These are phyloP conservation scores for Noctua comes DNA, from an alignment of 2,888 invertebrate species.

Conservation along the genomic window DNA sequence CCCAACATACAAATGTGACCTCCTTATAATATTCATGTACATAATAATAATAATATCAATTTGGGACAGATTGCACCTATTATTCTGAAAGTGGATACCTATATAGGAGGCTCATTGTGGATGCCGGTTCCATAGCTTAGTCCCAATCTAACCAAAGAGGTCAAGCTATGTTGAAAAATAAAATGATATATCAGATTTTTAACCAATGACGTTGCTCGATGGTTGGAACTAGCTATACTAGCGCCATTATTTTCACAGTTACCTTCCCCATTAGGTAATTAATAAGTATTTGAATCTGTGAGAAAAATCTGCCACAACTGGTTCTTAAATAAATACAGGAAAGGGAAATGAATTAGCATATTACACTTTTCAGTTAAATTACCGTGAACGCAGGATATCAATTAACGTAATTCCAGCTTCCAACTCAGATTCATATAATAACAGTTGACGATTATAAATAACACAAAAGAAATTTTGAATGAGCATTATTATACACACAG, in stretches of 20 bases:
- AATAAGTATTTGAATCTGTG: background rate
- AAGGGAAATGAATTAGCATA: background rate
- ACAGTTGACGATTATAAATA: background rate
- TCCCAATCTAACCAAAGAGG: too few species aligned
- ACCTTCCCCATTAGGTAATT: background rate
- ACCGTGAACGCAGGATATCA: background rate
- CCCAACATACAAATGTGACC: too few species aligned
- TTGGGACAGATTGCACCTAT: background rate
- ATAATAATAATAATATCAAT: background rate
- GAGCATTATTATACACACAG: background rate
- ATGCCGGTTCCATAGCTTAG: too few species aligned
- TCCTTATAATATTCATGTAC: too few species aligned
- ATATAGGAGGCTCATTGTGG: too few species aligned
- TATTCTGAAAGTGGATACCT: background rate
- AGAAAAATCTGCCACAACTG: too few species aligned
- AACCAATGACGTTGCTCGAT: too few species aligned
- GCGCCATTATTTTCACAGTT: too few species aligned
- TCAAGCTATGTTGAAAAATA: too few species aligned
- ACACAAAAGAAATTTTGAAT: background rate
- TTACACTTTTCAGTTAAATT: conserved; percentile 1
- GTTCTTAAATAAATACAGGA: conserved; percentile 4
- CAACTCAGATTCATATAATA: background rate
- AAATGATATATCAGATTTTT: too few species aligned
- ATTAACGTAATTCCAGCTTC: background rate
- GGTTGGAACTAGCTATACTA: too few species aligned